phyloP scores from a whole-genome alignment of 2,888 invertebrate genomes.

The Listrodromus nycthemerus region DNA sequence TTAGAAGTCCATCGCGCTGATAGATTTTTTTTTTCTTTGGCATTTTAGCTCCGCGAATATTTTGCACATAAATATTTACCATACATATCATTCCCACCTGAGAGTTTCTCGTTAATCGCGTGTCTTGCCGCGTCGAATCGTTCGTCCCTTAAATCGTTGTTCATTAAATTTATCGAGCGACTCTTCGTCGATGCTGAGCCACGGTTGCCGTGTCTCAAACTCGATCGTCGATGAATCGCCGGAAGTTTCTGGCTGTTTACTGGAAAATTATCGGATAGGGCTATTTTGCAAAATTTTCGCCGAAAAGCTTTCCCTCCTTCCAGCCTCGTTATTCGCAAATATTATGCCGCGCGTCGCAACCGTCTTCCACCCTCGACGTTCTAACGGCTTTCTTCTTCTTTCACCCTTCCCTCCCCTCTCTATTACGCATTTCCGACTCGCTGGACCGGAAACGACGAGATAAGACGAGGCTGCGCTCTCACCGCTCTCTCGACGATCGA shows the following conservation, averaged over 20 bases:
- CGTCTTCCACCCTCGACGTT: conserved; percentile 48
- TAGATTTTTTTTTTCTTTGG: too few relatives aligned
- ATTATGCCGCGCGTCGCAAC: conserved; percentile 48
- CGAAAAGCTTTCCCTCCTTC: conserved; percentile 30
- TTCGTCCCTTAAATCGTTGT: too few relatives aligned
- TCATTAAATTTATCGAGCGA: too few relatives aligned
- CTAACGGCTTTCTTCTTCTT: conserved; percentile 70
- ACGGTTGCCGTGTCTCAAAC: neutral
- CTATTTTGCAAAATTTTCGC: conserved; percentile 44
- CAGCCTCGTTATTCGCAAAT: conserved; percentile 64
- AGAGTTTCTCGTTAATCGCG: too few relatives aligned
- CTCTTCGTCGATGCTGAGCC: too few relatives aligned
- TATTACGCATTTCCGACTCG: conserved; percentile 84
- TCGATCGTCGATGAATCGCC: neutral
- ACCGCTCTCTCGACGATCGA: conserved; percentile 54
- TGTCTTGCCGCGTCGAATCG: too few relatives aligned
- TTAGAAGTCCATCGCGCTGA: too few relatives aligned
- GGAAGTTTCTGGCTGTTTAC: neutral
- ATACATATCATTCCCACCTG: too few relatives aligned
- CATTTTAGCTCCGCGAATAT: too few relatives aligned
- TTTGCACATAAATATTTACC: too few relatives aligned
- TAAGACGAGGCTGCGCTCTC: conserved; percentile 78
- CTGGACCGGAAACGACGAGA: conserved; percentile 84
- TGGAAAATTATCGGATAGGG: neutral
- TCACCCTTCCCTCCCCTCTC: conserved; percentile 71